These are phyloP conservation scores for Cryptotermes secundus DNA, from an alignment of 1,140 invertebrate species.

Conservation along the genomic window DNA sequence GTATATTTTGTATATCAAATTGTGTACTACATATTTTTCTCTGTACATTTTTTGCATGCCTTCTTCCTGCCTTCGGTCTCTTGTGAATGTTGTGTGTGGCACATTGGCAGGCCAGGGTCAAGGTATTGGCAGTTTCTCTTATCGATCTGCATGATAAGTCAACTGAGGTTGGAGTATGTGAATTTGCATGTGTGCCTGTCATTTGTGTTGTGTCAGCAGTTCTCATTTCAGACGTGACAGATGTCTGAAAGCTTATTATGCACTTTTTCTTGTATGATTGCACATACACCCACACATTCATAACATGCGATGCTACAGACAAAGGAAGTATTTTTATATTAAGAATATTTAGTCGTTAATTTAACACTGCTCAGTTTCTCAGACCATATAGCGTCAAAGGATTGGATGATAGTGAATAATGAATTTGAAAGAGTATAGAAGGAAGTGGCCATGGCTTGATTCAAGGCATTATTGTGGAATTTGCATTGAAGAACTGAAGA, in stretches of 20 bases:
- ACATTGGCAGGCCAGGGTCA: constrained; percentile 58
- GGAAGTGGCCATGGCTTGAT: too few relatives aligned
- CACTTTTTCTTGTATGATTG: background rate
- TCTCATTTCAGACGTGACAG: background rate
- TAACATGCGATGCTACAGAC: background rate
- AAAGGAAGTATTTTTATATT: background rate
- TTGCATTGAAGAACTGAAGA: too few relatives aligned
- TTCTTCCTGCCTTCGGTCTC: constrained; percentile 52
- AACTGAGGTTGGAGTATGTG: constrained; percentile 2
- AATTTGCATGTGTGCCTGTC: background rate
- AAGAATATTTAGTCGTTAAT: too few relatives aligned
- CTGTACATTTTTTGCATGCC: constrained; percentile 60
- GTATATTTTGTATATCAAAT: constrained; percentile 33
- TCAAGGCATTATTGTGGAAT: too few relatives aligned
- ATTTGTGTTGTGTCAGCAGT: background rate
- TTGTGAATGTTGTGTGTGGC: constrained; percentile 62
- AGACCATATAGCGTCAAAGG: too few relatives aligned
- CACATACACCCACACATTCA: background rate
- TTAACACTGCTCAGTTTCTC: too few relatives aligned
- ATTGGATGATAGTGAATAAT: too few relatives aligned
- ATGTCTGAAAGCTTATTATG: background rate
- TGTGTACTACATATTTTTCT: constrained; percentile 45
- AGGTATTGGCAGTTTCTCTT: constrained; percentile 56
- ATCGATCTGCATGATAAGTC: constrained; percentile 26
- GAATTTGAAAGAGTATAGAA: too few relatives aligned